A percentile compares a stretch with the other conserved stretches of the same genome.
These are phyloP conservation scores for Danio rerio DNA, from an alignment of 2,113 vertebrate genomes.

Conservation along the genomic window GRCz12tu NC_133191.1:44728001-44728500, in stretches of 20 bases:
- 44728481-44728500: slow-evolving; percentile 13
- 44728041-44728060: background rate
- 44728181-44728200: too few relatives aligned
- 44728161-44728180: background rate
- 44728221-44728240: too few relatives aligned
- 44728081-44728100: slow-evolving; percentile 4
- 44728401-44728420: background rate
- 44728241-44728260: too few relatives aligned
- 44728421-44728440: background rate
- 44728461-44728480: background rate
- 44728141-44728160: background rate
- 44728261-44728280: too few relatives aligned
- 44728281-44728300: too few relatives aligned
- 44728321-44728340: too few relatives aligned
- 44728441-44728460: background rate
- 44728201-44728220: too few relatives aligned
- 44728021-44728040: background rate
- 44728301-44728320: too few relatives aligned
- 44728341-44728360: too few relatives aligned
- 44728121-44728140: slow-evolving; percentile 60
- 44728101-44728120: slow-evolving; percentile 73
- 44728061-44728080: background rate
- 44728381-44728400: background rate
- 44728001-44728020: background rate
- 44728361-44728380: background rate